phyloP scores from a whole-genome alignment of 2,888 invertebrate species.

The Adineta ricciae region DNA sequence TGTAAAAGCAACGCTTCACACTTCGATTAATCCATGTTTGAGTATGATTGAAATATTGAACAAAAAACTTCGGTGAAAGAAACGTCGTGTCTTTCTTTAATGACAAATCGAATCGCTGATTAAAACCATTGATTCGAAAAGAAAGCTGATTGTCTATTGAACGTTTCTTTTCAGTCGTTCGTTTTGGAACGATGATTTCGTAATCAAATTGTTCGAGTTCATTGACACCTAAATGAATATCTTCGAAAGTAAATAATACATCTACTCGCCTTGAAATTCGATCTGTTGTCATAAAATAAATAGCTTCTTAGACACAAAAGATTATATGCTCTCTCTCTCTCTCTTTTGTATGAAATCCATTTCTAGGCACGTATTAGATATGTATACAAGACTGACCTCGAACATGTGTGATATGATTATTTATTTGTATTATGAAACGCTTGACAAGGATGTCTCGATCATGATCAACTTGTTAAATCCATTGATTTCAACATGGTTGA shows the following conservation, averaged over 20 bases:
- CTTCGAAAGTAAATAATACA: not conserved
- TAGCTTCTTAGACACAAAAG: too few species aligned
- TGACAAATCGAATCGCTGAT: not conserved
- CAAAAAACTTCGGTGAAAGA: not conserved
- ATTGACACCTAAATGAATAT: not conserved
- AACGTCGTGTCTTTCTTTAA: not conserved
- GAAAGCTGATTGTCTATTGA: not conserved
- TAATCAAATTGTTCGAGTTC: not conserved
- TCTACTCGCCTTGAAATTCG: not conserved
- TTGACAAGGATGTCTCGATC: not conserved
- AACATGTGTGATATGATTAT: not conserved
- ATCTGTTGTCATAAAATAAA: not conserved
- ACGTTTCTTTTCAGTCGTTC: not conserved
- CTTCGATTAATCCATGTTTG: not conserved
- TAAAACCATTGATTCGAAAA: not conserved
- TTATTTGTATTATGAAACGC: not conserved
- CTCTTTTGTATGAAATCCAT: not conserved
- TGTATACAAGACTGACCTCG: not conserved
- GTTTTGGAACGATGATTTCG: not conserved
- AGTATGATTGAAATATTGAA: slow-evolving; percentile 1
- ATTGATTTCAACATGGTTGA: too few species aligned
- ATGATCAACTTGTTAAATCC: not conserved
- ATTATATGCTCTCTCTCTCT: not conserved
- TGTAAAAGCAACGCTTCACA: not conserved
- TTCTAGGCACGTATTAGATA: not conserved